Conservation (phyloP, 2,888 invertebrate genomes). For the Scaeva pyrastri region DNA sequence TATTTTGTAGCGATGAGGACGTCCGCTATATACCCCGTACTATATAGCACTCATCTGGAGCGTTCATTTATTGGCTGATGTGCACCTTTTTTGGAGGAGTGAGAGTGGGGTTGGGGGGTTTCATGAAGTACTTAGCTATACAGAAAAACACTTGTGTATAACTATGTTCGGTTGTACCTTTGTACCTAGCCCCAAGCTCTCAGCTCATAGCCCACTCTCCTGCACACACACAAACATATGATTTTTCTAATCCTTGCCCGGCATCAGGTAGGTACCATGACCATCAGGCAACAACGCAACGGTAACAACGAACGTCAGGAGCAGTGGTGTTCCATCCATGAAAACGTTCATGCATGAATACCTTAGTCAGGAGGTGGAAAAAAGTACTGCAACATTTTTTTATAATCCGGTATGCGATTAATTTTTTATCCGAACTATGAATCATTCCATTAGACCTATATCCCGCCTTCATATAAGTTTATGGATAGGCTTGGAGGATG, state of each 20-base stretch:
- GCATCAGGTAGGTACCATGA: too few relatives aligned
- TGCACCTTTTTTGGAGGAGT: conserved; percentile 28
- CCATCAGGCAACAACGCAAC: background rate
- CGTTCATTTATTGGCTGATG: background rate
- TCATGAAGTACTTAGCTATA: background rate
- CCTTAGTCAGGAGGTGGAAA: conserved; percentile 10
- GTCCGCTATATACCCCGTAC: background rate
- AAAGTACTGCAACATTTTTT: conserved; percentile 49
- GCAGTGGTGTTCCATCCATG: background rate
- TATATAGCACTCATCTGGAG: conserved; percentile 1
- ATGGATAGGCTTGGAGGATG: too few relatives aligned
- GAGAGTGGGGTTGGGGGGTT: too few relatives aligned
- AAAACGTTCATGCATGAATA: conserved; percentile 38
- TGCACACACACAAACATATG: background rate
- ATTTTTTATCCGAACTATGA: conserved; percentile 51
- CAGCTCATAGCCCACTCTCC: background rate
- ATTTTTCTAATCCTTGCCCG: conserved; percentile 42
- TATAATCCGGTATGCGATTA: conserved; percentile 49
- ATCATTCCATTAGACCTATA: conserved; percentile 29
- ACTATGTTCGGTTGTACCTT: too few relatives aligned
- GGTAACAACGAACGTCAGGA: background rate
- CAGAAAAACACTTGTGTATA: too few relatives aligned
- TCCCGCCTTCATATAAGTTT: background rate
- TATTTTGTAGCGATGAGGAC: conserved; percentile 21
- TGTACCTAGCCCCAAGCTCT: background rate